Percentiles rank a stretch among this genome's conserved stretches.
Conservation (phyloP, 2,888 invertebrate species). For the Hirtodrosophila duncani region DNA sequence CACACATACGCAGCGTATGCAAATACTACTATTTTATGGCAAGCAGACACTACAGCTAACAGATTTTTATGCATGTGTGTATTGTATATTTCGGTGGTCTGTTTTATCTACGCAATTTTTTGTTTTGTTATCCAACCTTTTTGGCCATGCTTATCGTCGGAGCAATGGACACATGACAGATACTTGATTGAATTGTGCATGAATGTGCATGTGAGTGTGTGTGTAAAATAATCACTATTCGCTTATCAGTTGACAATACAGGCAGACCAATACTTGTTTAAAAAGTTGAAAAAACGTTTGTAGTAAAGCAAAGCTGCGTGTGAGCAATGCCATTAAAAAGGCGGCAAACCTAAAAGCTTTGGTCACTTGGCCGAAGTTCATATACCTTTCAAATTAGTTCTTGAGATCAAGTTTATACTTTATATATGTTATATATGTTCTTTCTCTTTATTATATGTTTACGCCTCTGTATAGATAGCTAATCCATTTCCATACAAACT, state of each 20-base stretch:
- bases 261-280: no score
- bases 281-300: conserved; percentile 2
- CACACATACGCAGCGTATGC: conserved; percentile 41
- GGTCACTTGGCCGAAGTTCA: no score
- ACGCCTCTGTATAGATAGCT: no score
- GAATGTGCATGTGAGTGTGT: no score
- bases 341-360: no score
- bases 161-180: conserved; percentile 15
- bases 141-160: conserved; percentile 47
- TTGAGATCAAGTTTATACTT: no score
- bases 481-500: no score
- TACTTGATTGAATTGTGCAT: conserved; percentile 45
- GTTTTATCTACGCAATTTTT: conserved; percentile 36
- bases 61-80: conserved; percentile 4
- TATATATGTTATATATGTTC: no score
- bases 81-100: conserved; percentile 18
- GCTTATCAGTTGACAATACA: conserved; percentile 38
- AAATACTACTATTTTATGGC: conserved; percentile 37
- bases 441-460: no score
- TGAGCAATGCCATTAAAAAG: neutral
- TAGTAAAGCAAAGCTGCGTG: neutral
- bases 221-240: conserved; percentile 29
- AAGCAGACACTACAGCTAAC: no score
- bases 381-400: no score
- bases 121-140: conserved; percentile 48